Conservation (phyloP, 2,113 vertebrate genomes). For the Cichladusa arquata region DNA sequence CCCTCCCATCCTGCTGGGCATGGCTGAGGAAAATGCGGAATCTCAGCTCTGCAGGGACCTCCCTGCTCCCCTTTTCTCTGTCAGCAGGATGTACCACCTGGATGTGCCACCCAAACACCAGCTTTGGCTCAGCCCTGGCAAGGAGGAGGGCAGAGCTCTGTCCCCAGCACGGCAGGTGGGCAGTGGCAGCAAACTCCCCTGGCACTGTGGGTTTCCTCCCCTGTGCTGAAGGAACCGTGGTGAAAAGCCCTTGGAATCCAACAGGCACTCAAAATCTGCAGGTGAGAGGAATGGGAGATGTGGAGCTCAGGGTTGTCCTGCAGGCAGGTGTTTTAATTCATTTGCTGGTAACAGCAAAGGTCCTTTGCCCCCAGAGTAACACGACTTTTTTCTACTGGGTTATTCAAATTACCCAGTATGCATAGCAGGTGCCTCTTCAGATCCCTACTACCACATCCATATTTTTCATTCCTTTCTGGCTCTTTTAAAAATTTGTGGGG, state of each 20-base stretch:
- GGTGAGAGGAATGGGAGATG: background rate
- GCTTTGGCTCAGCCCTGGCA: background rate
- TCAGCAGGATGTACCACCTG: background rate
- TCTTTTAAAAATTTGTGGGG: background rate
- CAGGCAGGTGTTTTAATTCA: background rate
- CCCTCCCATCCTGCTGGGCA: accelerated
- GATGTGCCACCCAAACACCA: background rate
- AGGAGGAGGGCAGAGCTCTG: background rate
- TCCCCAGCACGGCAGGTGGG: background rate
- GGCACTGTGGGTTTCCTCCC: accelerated
- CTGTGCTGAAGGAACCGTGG: accelerated
- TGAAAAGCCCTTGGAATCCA: background rate
- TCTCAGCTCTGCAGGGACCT: background rate
- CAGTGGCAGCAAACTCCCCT: background rate
- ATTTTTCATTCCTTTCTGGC: background rate
- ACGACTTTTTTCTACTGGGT: background rate
- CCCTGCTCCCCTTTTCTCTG: background rate
- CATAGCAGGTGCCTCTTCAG: background rate
- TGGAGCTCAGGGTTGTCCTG: accelerated
- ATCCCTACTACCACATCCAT: background rate
- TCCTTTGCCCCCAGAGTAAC: background rate
- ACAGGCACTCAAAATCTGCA: background rate
- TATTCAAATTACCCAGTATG: background rate
- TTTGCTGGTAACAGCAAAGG: background rate
- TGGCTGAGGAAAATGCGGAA: accelerated